Evolutionary conservation across 2,888 invertebrate species (phyloP).

Genomic region (Eupelmus urozonus): DNA sequence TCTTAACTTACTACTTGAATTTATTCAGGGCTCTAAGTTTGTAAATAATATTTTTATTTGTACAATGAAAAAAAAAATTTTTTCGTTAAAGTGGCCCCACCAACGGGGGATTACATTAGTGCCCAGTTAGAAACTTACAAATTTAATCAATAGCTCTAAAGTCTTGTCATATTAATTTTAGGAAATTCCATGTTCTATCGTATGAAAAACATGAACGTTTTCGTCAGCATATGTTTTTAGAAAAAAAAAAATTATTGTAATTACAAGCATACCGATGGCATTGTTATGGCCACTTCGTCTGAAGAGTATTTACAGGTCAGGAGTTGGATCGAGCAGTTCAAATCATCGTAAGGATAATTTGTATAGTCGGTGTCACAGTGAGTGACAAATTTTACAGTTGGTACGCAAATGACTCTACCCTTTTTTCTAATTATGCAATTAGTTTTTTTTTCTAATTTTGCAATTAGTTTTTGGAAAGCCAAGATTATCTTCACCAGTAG

Average conservation of each 20-base stretch:
- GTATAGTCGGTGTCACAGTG: slow-evolving; percentile 80
- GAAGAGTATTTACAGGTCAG: slow-evolving; percentile 83
- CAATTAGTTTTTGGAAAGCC: slow-evolving; percentile 76
- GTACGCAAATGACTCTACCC: slow-evolving; percentile 82
- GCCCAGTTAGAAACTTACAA: no score
- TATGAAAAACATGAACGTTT: slow-evolving; percentile 21
- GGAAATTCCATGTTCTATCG: slow-evolving; percentile 81
- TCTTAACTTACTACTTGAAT: no score
- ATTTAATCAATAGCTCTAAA: no score
- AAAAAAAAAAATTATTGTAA: not conserved
- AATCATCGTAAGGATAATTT: slow-evolving; percentile 83
- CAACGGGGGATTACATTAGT: no score
- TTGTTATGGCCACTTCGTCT: slow-evolving; percentile 78
- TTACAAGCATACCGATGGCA: no score
- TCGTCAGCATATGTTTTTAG: not conserved
- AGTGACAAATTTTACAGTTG: slow-evolving; percentile 79
- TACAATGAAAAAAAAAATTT: no score
- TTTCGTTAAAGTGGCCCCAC: no score
- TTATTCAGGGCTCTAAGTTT: not conserved
- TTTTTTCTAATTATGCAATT: slow-evolving; percentile 77
- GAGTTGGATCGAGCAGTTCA: slow-evolving; percentile 82
- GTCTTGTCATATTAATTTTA: slow-evolving; percentile 68
- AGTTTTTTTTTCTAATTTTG: slow-evolving; percentile 77
- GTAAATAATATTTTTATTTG: no score
- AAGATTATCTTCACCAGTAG: slow-evolving; percentile 43